Conservation (phyloP, 2,113 vertebrate species). For the Picathartes gymnocephalus region DNA sequence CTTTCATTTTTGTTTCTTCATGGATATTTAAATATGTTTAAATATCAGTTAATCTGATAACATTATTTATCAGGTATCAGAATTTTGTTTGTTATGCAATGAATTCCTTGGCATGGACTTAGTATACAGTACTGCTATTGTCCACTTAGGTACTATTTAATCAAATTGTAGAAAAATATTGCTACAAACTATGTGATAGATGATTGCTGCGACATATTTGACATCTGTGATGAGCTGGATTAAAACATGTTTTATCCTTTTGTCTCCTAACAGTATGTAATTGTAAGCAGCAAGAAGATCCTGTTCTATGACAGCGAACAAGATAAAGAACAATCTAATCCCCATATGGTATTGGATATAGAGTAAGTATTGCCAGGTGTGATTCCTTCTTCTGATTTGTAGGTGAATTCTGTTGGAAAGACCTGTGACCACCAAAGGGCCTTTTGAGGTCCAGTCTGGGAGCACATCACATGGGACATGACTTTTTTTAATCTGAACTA, state of each 20-base stretch:
- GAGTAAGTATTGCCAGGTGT: conserved; percentile 81
- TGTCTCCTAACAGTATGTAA: conserved; percentile 84
- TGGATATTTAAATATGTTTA: not conserved
- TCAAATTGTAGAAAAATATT: not conserved
- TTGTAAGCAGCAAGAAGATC: conserved; percentile 99
- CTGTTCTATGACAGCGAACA: conserved; percentile 97
- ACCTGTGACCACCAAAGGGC: not conserved
- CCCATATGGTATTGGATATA: conserved; percentile 98
- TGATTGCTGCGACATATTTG: not conserved
- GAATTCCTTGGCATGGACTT: not conserved
- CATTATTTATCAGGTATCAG: not conserved
- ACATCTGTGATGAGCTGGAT: not conserved
- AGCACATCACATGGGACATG: fast-evolving
- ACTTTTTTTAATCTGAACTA: not conserved
- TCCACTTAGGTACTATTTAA: not conserved
- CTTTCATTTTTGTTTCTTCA: not conserved
- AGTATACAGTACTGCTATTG: not conserved
- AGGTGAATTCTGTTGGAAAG: not conserved
- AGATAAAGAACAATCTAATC: conserved; percentile 95
- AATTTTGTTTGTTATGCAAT: not conserved
- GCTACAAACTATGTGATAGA: not conserved
- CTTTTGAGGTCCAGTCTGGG: not conserved
- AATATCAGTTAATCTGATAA: not conserved
- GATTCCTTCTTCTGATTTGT: not conserved
- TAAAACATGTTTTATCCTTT: not conserved